Base-by-base conservation (phyloP, 2,888 invertebrate genomes). In the Diploptera punctata region DNA sequence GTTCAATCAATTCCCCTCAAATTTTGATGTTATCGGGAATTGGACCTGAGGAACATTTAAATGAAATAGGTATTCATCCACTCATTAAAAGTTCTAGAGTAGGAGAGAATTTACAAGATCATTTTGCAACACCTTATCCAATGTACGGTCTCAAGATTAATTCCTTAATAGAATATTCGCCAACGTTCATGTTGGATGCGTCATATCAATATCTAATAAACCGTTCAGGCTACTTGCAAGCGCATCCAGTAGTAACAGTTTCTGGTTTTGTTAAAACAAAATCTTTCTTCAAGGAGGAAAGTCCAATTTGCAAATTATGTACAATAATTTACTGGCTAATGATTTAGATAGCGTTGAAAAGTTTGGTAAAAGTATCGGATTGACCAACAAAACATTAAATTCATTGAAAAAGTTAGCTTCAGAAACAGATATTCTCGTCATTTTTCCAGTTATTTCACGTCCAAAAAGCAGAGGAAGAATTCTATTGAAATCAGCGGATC, bases 401-500 rank as follows among this genome's bases (percentile, higher is more conserved):
- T 47, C 47, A 13, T n/a, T 47, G 18, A 10, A n/a, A 10, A 4
- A 47, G 3, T 7, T 47, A 47, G 18, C n/a, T 7, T 4, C 7
- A 47, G 16, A 91, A 79, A 89, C 87, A 80, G 94, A 95, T 78
- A 90, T 90, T 0, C 94, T 93, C 92, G 93, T 93, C 79, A 90
- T 93, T 0, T 89, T 94, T 44, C 94, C 95, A 0, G 92, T 95
- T n/a, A 82, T 95, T 1, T 81, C 95, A 19, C 84, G 95, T 13
- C 95, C 95, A 0, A 88, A 89, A 77, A 94, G 94, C 0, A 84
- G 93, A 67, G 95, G 94, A 10, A 91, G 90, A 79, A 89, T 95
- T 0, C 86, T 90, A 75, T 83, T 98, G 29, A 87, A 87, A 70
- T 92, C 91, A 73, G 89, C 89, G 0, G 93, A 97, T 83, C 98